These are phyloP conservation scores for Acomys russatus DNA, from an alignment of 2,797 vertebrate species.

Conservation along the genomic window DNA sequence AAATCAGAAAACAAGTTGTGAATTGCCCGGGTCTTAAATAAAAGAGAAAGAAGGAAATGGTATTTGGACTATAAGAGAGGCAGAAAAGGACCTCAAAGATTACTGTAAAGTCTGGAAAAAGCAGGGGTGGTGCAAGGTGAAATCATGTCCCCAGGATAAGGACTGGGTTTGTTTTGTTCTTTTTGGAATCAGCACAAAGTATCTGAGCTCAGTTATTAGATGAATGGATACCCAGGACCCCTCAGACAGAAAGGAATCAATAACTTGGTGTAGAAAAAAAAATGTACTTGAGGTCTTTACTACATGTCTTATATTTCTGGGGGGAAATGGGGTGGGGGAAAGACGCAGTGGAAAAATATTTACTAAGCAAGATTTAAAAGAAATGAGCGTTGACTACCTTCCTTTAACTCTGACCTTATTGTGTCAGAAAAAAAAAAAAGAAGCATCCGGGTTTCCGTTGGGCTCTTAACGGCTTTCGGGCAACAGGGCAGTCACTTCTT, in stretches of 20 bases:
- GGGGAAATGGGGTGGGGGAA: background rate
- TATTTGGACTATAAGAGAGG: background rate
- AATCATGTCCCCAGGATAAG: background rate
- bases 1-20: constrained; percentile 32
- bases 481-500: too few relatives aligned
- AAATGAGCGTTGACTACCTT: background rate
- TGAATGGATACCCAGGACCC: background rate
- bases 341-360: background rate
- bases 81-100: background rate
- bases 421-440: background rate
- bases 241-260: background rate
- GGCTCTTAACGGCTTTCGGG: rapidly evolving
- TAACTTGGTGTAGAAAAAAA: background rate
- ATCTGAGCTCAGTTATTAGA: background rate
- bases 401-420: background rate
- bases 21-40: constrained; percentile 12
- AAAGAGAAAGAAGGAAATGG: background rate
- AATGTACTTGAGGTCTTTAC: background rate
- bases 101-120: background rate
- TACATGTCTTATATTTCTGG: background rate
- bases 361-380: background rate
- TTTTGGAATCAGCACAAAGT: background rate
- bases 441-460: background rate
- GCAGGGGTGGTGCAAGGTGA: background rate
- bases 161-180: background rate